Percentiles rank a stretch among this genome's conserved stretches.
Evolutionary conservation across 2,797 vertebrate genomes (phyloP).

Genomic region (Lagodon rhomboides): DNA sequence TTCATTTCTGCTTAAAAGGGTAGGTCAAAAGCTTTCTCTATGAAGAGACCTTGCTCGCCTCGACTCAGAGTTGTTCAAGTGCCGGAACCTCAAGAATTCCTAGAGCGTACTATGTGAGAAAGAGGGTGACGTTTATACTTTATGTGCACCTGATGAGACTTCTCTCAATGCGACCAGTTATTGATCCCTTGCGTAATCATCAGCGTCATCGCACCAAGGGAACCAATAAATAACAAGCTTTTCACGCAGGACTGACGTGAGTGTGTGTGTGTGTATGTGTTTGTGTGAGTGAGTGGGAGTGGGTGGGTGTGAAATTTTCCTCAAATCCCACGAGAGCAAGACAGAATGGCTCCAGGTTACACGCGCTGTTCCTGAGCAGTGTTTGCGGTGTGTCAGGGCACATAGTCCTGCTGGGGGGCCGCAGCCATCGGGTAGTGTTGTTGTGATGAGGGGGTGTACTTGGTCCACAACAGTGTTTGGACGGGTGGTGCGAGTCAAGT

Average conservation of each 20-base stretch:
- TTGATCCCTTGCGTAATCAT: constrained; percentile 8
- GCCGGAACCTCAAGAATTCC: not conserved
- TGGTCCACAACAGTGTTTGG: too few relatives aligned
- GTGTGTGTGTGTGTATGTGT: constrained; percentile 1
- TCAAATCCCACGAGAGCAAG: too few relatives aligned
- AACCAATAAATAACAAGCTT: not conserved
- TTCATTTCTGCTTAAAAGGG: not conserved
- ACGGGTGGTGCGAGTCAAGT: too few relatives aligned
- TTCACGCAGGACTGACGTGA: constrained; percentile 7
- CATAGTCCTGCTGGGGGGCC: too few relatives aligned
- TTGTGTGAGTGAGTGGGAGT: too few relatives aligned
- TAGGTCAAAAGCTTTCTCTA: not conserved
- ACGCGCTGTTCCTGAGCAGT: too few relatives aligned
- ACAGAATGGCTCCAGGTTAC: too few relatives aligned
- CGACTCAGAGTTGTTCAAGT: constrained; percentile 7
- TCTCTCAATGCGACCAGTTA: not conserved
- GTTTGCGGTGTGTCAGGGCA: too few relatives aligned
- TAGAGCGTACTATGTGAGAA: not conserved
- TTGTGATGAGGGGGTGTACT: too few relatives aligned
- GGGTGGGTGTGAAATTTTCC: too few relatives aligned
- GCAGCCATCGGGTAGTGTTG: too few relatives aligned
- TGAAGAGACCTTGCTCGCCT: not conserved
- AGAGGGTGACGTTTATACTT: not conserved
- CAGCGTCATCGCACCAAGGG: not conserved
- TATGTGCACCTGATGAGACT: constrained; percentile 6